Evolutionary conservation across 1,140 invertebrate genomes (phyloP), one percentile per base, ranked within the genome.

Genomic region (Neotoxoptera formosana): DNA sequence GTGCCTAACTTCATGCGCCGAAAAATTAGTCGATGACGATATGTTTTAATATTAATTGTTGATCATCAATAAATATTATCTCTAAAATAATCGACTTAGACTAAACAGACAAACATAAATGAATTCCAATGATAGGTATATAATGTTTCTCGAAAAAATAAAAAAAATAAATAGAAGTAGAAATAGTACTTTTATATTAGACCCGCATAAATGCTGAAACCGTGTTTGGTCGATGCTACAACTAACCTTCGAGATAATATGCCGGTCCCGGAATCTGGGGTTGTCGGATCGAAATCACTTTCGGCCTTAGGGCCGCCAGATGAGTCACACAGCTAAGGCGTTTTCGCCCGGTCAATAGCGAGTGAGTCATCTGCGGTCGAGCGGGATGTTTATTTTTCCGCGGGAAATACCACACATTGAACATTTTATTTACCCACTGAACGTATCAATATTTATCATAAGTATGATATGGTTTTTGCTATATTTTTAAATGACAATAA

Each of bases 221-320:
- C n/a, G 60, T 76, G n/a, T 76, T 76, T 76, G n/a, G 30, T 76
- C 60, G 60, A n/a, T 17, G 14, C 14, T 76, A n/a, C n/a, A n/a
- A n/a, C n/a, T 76, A 14, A 30, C 81, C 21, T 25, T 84, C 21
- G 83, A 45, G 83, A 23, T 86, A 86, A n/a, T n/a, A n/a, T n/a
- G n/a, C n/a, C n/a, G n/a, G n/a, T 87, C 6, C 45, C 23, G 41
- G 56, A 91, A 11, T 76, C 90, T 83, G 91, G 91, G 91, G 91
- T 51, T 91, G 67, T 83, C 47, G 76, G 91, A 76, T 48, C 47
- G 45, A 76, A 83, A 81, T 48, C 91, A 34, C 91, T 92, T 92
- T 92, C 47, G 21, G 21, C 91, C 91, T 92, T 92, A 83, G 76
- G n/a, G 47, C 91, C 34, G n/a, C 51, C 11, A 34, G 76, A 83